Base-by-base conservation (phyloP, 2,113 vertebrate genomes). In the Forbesichthys agassizii region DNA sequence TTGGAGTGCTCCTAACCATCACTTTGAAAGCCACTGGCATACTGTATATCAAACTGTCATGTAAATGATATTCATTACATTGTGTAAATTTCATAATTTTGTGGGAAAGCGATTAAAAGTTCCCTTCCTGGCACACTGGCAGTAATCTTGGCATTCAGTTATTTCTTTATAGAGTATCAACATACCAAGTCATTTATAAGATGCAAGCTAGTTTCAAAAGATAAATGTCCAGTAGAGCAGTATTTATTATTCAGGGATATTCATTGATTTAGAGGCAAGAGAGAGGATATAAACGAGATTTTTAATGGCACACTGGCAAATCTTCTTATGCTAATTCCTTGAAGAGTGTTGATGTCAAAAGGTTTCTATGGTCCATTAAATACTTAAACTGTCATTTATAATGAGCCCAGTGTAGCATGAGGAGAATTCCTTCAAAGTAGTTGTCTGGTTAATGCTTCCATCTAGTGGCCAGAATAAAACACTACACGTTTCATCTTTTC, bases 391-490 rank as follows among this genome's bases (percentile, higher is more conserved):
- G 8, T 33, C 4, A n/a, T 55, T 18, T 61, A 10, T 6, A 5
- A 13, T 10, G 18, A 63, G 16, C 13, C 11, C 48, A 10, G 5
- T 9, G 4, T 33, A 1, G 9, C 71, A 5, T 11, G 5, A 1
- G 49, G 16, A 14, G 6, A 3, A 18, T 71, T 59, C 58, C 47
- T 36, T 16, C 9, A 3, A 48, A 59, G 1, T 2, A 1, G n/a
- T 33, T n/a, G 12, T 11, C 10, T 9, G 0, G 20, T 69, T 64
- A 3, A 42, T 27, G 59, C 55, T 55, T 51, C 61, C 80, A 81
- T 49, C 88, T 80, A 71, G 71, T 85, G 88, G 84, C 11, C 42
- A 59, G 1, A 73, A 46, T 27, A 9, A 13, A 64, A 9, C 64
- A 13, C 55, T 58, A 16, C 16, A 33, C 4, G 9, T 47, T 12